phyloP scores from a whole-genome alignment of 1,140 invertebrate genomes.

The Microplitis demolitor region DNA sequence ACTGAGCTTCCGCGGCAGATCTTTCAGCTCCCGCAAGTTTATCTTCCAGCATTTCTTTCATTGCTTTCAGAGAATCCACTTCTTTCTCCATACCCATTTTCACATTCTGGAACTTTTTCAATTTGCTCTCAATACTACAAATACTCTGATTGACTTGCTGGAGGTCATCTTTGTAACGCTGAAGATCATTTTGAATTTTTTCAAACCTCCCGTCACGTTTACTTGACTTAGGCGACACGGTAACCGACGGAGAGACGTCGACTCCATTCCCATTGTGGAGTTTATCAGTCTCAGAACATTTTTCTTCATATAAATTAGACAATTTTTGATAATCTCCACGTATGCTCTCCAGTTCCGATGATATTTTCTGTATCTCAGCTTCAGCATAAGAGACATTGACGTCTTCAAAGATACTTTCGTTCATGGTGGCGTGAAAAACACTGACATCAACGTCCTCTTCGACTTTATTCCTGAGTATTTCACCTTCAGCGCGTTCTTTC shows the following conservation, averaged over 20 bases:
- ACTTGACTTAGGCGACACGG: constrained; percentile 17
- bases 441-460: constrained; percentile 40
- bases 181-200: constrained; percentile 14
- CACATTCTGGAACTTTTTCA: constrained; percentile 37
- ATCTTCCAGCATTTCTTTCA: constrained; percentile 5
- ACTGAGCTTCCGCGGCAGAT: not conserved
- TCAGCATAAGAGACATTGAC: constrained; percentile 38
- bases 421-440: constrained; percentile 28
- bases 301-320: constrained; percentile 32
- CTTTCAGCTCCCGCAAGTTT: not conserved
- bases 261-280: constrained; percentile 23
- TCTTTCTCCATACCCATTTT: constrained; percentile 28
- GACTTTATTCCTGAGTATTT: constrained; percentile 38
- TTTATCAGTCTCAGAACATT: constrained; percentile 41
- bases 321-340: constrained; percentile 33
- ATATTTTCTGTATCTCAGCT: constrained; percentile 34
- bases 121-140: constrained; percentile 17
- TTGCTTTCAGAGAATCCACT: constrained; percentile 11
- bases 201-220: constrained; percentile 25
- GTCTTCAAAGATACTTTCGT: constrained; percentile 27
- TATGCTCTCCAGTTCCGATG: constrained; percentile 36
- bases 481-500: constrained; percentile 33
- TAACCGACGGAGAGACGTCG: constrained; percentile 13
- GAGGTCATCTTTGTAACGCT: constrained; percentile 28
- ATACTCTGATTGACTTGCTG: constrained; percentile 7